Evolutionary conservation across 2,113 vertebrate genomes (phyloP).

Genomic region (Euleptes europaea): DNA sequence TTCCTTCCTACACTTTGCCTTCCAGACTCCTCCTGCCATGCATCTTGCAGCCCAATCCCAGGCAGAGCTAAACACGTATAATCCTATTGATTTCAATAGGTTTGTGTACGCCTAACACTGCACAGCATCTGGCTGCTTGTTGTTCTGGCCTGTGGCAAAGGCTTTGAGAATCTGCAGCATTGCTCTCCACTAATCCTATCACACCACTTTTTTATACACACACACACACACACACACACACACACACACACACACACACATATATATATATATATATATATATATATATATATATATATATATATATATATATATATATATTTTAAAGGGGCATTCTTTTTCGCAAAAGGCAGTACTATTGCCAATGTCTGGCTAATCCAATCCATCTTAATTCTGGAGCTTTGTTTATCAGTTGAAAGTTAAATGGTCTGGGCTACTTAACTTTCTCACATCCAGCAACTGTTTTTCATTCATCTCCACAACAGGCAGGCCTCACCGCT

Average conservation of each 20-base stretch:
- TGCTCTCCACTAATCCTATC: slow-evolving; percentile 15
- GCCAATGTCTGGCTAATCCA: slow-evolving; percentile 47
- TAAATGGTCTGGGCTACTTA: slow-evolving; percentile 33
- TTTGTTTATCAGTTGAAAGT: slow-evolving; percentile 56
- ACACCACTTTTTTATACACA: neutral
- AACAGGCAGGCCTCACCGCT: slow-evolving; percentile 31
- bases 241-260: no score
- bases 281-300: no score
- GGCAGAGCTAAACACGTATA: neutral
- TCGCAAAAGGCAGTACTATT: slow-evolving; percentile 26
- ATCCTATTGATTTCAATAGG: neutral
- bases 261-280: no score
- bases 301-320: no score
- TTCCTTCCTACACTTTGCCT: no score
- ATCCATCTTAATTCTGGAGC: slow-evolving; percentile 27
- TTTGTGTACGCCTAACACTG: neutral
- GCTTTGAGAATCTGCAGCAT: neutral
- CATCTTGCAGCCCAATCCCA: neutral
- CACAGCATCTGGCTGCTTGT: no score
- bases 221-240: no score
- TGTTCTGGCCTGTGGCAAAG: neutral
- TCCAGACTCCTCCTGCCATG: neutral
- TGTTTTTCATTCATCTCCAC: slow-evolving; percentile 43
- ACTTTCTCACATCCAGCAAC: slow-evolving; percentile 35
- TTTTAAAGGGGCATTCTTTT: slow-evolving; percentile 19